Evolutionary conservation across 2,797 vertebrate genomes (phyloP).

Genomic region (Otus scops): DNA sequence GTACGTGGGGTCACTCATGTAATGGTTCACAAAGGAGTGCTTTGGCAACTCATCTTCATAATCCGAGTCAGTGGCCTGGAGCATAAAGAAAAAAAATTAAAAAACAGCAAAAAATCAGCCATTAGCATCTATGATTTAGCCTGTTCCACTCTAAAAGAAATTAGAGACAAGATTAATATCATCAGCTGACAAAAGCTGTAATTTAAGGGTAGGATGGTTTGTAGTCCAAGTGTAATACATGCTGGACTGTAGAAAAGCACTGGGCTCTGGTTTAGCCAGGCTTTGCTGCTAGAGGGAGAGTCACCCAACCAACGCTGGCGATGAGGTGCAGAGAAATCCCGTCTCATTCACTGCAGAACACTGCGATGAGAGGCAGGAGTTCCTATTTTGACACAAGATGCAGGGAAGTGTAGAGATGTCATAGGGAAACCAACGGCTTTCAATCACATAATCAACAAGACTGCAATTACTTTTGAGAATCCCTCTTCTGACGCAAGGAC

Average conservation of each 20-base stretch:
- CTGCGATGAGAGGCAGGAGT: background rate
- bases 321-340: background rate
- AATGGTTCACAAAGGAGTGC: conserved; percentile 97
- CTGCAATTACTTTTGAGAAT: background rate
- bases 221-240: background rate
- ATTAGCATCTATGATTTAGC: background rate
- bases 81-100: background rate
- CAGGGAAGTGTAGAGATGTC: background rate
- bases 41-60: conserved; percentile 91
- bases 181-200: background rate
- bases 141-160: background rate
- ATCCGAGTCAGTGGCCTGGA: conserved; percentile 89
- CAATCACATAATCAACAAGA: background rate
- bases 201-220: background rate
- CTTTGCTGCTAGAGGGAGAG: background rate
- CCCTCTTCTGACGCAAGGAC: background rate
- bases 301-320: background rate
- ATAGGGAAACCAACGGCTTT: background rate
- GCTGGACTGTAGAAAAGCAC: background rate
- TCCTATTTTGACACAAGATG: background rate
- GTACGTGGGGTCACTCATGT: conserved; percentile 97
- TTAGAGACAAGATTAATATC: background rate
- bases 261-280: background rate
- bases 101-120: background rate
- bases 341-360: background rate